These are phyloP conservation scores for Drosophila pallidifrons DNA, from an alignment of 1,140 invertebrate species.

Conservation along the genomic window DNA sequence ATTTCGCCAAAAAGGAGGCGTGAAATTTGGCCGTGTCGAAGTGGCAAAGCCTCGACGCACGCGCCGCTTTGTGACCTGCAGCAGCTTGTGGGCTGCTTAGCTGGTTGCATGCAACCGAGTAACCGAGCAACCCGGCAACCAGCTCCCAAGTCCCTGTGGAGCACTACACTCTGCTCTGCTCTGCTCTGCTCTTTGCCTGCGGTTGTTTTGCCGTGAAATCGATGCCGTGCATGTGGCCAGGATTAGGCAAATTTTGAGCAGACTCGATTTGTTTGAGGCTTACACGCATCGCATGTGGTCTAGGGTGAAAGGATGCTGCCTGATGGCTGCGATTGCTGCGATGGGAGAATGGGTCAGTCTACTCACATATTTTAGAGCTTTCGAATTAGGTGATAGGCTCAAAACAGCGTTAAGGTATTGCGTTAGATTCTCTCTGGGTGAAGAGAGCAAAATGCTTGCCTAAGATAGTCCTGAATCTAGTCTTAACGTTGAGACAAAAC, in stretches of 20 bases:
- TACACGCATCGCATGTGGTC: not conserved
- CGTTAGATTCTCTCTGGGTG: too few species aligned
- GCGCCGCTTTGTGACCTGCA: conserved; percentile 24
- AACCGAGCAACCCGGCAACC: conserved; percentile 19
- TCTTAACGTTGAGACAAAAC: too few species aligned
- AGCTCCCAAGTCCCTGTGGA: conserved; percentile 40
- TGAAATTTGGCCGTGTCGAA: conserved; percentile 72
- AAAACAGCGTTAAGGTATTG: too few species aligned
- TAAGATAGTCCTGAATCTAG: too few species aligned
- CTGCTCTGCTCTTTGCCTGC: conserved; percentile 7
- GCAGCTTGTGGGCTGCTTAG: not conserved
- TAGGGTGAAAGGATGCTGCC: not conserved
- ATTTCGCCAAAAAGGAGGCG: conserved; percentile 70
- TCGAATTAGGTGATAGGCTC: too few species aligned
- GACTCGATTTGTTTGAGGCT: not conserved
- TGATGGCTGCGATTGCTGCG: too few species aligned
- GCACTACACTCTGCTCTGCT: conserved; percentile 6
- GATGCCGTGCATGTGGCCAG: conserved; percentile 55
- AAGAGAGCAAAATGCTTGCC: too few species aligned
- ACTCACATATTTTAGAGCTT: too few species aligned
- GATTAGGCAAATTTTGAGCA: conserved; percentile 63
- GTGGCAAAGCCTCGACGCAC: conserved; percentile 37
- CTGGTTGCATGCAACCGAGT: not conserved
- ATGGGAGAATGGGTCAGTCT: too few species aligned
- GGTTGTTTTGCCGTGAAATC: conserved; percentile 63